Percentiles rank a stretch among this genome's conserved stretches.
phyloP scores from a whole-genome alignment of 2,888 invertebrate genomes.

The Lordiphosa andalusiaca region DNA sequence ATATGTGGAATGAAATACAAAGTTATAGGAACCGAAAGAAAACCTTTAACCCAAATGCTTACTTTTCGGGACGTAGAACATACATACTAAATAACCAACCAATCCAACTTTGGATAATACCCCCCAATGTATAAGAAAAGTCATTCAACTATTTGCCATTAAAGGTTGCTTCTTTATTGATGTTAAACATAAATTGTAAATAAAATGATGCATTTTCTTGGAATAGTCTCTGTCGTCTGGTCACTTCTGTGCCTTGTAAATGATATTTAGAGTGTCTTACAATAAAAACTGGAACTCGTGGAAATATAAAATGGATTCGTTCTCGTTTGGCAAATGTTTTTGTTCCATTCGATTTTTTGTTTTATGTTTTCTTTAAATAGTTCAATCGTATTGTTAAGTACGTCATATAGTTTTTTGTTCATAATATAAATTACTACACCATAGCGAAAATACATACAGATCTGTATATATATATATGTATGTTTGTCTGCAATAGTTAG shows the following conservation, averaged over 20 bases:
- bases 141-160: constrained; percentile 9
- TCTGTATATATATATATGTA: too few species aligned
- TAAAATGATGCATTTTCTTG: constrained; percentile 4
- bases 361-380: constrained; percentile 9
- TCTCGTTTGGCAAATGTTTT: constrained; percentile 34
- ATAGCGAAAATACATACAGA: too few species aligned
- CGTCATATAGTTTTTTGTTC: constrained; percentile 3
- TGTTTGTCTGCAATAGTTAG: background rate
- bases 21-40: too few species aligned
- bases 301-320: constrained; percentile 15
- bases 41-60: too few species aligned
- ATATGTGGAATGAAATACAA: too few species aligned
- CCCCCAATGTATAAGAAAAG: background rate
- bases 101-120: too few species aligned
- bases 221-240: constrained; percentile 15
- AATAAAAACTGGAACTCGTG: constrained; percentile 31
- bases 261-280: constrained; percentile 23
- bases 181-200: constrained; percentile 23
- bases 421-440: constrained; percentile 4
- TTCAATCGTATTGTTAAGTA: constrained; percentile 31
- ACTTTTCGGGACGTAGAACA: too few species aligned
- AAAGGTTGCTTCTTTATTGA: constrained; percentile 22
- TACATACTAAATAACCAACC: too few species aligned
- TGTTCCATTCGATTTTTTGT: constrained; percentile 7
- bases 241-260: constrained; percentile 21